Percentiles rank a stretch among this genome's conserved stretches.
These are phyloP conservation scores for Lepidurus arcticus DNA, from an alignment of 1,140 invertebrate genomes.

Conservation along the genomic window DNA sequence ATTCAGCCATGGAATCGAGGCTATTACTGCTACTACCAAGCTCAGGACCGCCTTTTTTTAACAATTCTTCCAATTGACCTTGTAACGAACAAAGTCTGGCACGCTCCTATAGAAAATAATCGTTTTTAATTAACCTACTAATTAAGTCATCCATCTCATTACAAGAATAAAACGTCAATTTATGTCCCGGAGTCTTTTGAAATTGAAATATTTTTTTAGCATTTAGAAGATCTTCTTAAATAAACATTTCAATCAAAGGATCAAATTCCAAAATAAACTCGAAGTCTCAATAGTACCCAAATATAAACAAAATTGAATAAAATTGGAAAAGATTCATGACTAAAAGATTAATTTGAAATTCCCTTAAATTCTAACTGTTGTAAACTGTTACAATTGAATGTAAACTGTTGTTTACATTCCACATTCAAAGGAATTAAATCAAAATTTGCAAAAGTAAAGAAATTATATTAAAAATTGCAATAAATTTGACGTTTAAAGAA, in stretches of 20 bases:
- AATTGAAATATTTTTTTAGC: too few relatives aligned
- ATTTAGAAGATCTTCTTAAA: too few relatives aligned
- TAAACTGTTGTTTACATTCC: too few relatives aligned
- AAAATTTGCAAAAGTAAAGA: too few relatives aligned
- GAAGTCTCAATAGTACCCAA: not conserved
- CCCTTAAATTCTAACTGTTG: too few relatives aligned
- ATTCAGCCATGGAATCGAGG: conserved; percentile 38
- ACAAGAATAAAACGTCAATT: too few relatives aligned
- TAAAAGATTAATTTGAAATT: too few relatives aligned
- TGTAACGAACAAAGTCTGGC: conserved; percentile 55
- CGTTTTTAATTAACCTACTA: conserved; percentile 16
- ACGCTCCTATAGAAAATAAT: conserved; percentile 44
- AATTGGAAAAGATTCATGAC: not conserved
- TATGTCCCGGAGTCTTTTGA: too few relatives aligned
- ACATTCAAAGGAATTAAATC: too few relatives aligned
- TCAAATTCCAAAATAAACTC: too few relatives aligned
- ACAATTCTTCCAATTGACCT: conserved; percentile 54
- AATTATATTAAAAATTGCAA: not conserved
- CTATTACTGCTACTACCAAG: conserved; percentile 38
- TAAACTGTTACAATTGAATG: too few relatives aligned
- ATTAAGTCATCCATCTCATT: conserved; percentile 26
- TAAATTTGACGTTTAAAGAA: not conserved
- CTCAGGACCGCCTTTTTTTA: conserved; percentile 45
- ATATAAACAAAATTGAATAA: not conserved
- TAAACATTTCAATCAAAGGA: too few relatives aligned